Evolutionary conservation across 2,888 invertebrate genomes (phyloP), one percentile per base, ranked within the genome.

Genomic region (Lasiommata megera): DNA sequence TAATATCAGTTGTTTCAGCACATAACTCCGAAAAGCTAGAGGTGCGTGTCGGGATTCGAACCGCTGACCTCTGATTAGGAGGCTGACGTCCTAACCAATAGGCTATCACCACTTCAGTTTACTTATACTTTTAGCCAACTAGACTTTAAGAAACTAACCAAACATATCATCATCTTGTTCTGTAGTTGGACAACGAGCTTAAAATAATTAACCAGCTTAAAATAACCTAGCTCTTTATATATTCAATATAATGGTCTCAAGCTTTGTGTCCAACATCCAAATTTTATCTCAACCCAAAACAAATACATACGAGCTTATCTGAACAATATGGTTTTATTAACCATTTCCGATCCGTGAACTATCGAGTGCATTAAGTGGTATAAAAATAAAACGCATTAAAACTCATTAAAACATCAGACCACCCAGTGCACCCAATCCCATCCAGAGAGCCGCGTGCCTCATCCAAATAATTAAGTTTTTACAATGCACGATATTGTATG

Each of bases 351-450:
- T 65, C 60, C 67, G 58, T 64, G 67, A 63, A 63, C 70, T 60
- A 68, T 61, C 62, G 52, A 59, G 56, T 62, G 60, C 64, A 61
- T 65, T 64, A 64, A 67, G 66, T 62, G 59, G 59, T 64, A 64
- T 66, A 67, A 68, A 72, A 71, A 70, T 70, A 68, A 69, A 67
- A 67, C 57, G 40, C 67, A 64, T 62, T 63, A 62, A 66, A 64
- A 63, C 58, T 67, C 68, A 68, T 72, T 73, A 72, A 66, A 67
- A 61, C 64, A 64, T 66, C 67, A 70, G 73, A 73, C 73, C 73
- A 73, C 73, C 73, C 73, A 71, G 67, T 69, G 67, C 65, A 68
- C 61, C 66, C 69, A 70, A 71, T 71, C 69, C 68, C 65, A 60
- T 65, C 64, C 67, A 70, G 64, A 67, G 67, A 67, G 62, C 60